These are phyloP conservation scores for Naja naja DNA, from an alignment of 2,113 vertebrate genomes.

Conservation along the genomic window DNA sequence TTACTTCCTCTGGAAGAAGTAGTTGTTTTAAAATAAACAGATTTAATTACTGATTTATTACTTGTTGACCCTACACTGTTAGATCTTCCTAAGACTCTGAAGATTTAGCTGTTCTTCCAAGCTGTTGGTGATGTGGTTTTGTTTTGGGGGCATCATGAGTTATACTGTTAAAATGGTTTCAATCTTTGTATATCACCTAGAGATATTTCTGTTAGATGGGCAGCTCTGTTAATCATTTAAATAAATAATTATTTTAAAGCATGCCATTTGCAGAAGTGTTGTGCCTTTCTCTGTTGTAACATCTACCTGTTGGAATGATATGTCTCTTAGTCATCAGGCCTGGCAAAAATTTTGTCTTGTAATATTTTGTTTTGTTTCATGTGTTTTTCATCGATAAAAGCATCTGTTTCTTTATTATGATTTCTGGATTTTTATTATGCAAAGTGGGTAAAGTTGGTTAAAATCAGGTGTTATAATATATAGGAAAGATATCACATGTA, in stretches of 20 bases:
- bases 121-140: background rate
- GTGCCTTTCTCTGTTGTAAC: slow-evolving; percentile 12
- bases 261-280: slow-evolving; percentile 34
- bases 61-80: background rate
- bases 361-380: background rate
- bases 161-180: background rate
- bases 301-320: background rate
- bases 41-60: slow-evolving; percentile 48
- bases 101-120: background rate
- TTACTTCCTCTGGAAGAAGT: background rate
- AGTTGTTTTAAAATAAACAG: background rate
- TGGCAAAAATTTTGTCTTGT: background rate
- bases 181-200: background rate
- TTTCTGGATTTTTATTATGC: background rate
- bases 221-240: background rate
- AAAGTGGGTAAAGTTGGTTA: background rate
- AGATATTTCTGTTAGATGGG: background rate
- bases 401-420: background rate
- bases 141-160: background rate
- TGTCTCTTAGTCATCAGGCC: background rate
- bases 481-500: slow-evolving; percentile 36
- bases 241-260: slow-evolving; percentile 28
- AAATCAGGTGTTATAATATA: background rate
- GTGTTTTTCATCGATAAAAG: background rate
- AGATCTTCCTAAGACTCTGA: background rate